phyloP scores from a whole-genome alignment of 1,140 invertebrate genomes.

The Ganaspis sp. region DNA sequence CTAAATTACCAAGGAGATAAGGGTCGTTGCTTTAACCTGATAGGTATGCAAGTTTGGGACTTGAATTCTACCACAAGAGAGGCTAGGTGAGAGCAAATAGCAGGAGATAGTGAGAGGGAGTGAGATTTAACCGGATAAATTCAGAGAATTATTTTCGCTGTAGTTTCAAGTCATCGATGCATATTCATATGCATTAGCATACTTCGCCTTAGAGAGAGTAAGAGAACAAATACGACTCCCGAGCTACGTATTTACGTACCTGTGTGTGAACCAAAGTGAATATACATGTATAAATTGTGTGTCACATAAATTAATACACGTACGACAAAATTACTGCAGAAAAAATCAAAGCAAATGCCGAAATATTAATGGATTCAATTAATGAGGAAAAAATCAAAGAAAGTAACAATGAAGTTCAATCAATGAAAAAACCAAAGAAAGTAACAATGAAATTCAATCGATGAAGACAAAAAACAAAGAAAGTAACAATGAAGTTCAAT shows the following conservation, averaged over 20 bases:
- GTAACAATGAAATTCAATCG: no score
- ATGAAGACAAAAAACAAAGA: no score
- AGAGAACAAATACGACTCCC: slow-evolving; percentile 21
- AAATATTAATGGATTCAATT: no score
- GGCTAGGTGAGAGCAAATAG: slow-evolving; percentile 19
- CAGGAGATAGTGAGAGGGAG: slow-evolving; percentile 17
- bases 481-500: no score
- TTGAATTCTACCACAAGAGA: slow-evolving; percentile 33
- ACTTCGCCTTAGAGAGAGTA: slow-evolving; percentile 49
- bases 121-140: slow-evolving; percentile 60
- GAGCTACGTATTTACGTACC: not conserved
- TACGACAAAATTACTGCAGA: no score
- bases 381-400: no score
- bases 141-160: slow-evolving; percentile 62
- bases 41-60: slow-evolving; percentile 24
- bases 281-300: no score
- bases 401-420: no score
- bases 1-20: slow-evolving; percentile 25
- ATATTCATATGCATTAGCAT: slow-evolving; percentile 62
- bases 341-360: no score
- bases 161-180: slow-evolving; percentile 64
- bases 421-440: no score
- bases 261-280: not conserved
- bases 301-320: no score
- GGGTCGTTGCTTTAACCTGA: slow-evolving; percentile 25